These are phyloP conservation scores for Eupithecia inturbata DNA, from an alignment of 2,888 invertebrate genomes.

Conservation along the genomic window DNA sequence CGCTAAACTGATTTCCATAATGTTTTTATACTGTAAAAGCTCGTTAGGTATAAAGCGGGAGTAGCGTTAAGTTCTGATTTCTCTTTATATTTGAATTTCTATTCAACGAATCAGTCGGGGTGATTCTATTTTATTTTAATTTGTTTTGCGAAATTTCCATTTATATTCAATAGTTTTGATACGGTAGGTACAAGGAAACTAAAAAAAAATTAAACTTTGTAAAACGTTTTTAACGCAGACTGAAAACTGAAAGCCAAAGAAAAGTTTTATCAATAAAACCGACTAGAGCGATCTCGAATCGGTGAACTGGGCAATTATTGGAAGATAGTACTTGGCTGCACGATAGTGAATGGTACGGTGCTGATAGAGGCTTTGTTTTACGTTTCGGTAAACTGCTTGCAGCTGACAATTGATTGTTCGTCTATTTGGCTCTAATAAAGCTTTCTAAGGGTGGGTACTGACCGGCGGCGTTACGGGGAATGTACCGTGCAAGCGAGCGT, in stretches of 20 bases:
- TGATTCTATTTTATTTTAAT: too few species aligned
- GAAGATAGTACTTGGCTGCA: slow-evolving; percentile 12
- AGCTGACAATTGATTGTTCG: not conserved
- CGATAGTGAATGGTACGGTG: slow-evolving; percentile 15
- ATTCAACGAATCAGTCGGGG: not conserved
- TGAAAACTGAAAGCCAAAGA: not conserved
- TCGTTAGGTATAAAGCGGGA: slow-evolving; percentile 20
- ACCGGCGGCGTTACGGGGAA: too few species aligned
- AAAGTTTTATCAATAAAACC: not conserved
- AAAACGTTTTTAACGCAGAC: not conserved
- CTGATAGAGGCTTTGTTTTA: slow-evolving; percentile 2
- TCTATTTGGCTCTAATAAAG: not conserved
- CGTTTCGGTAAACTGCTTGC: not conserved
- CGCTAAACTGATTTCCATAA: slow-evolving; percentile 33
- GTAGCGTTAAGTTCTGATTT: slow-evolving; percentile 15
- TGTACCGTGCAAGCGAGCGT: too few species aligned
- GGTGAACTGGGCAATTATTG: slow-evolving; percentile 19
- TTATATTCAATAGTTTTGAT: too few species aligned
- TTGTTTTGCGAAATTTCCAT: too few species aligned
- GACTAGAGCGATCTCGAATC: slow-evolving; percentile 4
- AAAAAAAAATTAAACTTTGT: too few species aligned
- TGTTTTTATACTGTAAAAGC: slow-evolving; percentile 29
- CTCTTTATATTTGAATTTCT: not conserved
- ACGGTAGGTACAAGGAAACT: too few species aligned
- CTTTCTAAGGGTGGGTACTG: too few species aligned